Conservation (phyloP, 2,113 vertebrate species). For the Lates calcarifer region DNA sequence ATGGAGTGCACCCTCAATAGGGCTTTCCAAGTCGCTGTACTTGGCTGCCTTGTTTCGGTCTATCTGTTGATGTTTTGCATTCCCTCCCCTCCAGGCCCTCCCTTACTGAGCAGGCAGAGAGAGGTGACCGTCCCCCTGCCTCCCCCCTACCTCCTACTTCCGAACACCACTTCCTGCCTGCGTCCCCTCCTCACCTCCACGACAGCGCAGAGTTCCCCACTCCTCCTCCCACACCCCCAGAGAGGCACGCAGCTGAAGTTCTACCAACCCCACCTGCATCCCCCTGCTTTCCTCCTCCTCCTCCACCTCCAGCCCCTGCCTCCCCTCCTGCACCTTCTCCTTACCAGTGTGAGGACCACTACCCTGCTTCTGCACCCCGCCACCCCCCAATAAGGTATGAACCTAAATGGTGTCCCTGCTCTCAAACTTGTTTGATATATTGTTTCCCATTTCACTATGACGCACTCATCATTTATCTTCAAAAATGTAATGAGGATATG, state of each 20-base stretch:
- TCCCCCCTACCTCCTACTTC: conserved; percentile 62
- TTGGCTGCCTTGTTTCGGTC: conserved; percentile 26
- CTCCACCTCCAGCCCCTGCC: conserved; percentile 28
- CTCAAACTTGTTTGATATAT: neutral
- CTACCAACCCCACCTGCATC: conserved; percentile 59
- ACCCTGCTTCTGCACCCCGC: conserved; percentile 36
- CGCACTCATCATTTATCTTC: neutral
- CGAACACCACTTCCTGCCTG: conserved; percentile 44
- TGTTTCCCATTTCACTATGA: neutral
- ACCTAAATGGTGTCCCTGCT: conserved; percentile 1
- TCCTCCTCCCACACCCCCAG: conserved; percentile 73
- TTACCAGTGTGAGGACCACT: conserved; percentile 37
- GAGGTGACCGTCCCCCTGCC: conserved; percentile 52
- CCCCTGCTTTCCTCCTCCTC: conserved; percentile 41
- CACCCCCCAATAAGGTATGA: conserved; percentile 69
- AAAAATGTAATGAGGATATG: neutral
- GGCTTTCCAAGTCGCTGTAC: neutral
- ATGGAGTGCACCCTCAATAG: neutral
- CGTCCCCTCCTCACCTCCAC: conserved; percentile 64
- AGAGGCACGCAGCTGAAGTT: conserved; percentile 53
- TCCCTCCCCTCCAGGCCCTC: conserved; percentile 74
- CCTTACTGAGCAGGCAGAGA: conserved; percentile 69
- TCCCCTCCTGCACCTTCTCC: conserved; percentile 41
- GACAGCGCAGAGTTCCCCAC: conserved; percentile 73
- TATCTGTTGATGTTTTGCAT: conserved; percentile 63